Evolutionary conservation across 2,797 vertebrate genomes (phyloP).

Genomic region (Pseudomugil gertrudae): DNA sequence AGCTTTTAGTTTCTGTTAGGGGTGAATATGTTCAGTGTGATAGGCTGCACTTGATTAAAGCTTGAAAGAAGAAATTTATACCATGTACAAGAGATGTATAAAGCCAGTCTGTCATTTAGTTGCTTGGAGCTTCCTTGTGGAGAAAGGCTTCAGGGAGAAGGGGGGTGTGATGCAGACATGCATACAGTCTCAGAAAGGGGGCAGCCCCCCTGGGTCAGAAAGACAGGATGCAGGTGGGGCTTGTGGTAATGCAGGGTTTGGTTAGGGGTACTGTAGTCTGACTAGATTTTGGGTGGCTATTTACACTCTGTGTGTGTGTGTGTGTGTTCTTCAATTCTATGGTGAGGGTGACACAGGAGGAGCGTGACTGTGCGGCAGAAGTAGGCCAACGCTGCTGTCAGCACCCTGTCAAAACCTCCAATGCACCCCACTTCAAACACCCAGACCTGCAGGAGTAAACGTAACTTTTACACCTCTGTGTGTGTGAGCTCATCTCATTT

Average conservation of each 20-base stretch:
- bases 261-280: slow-evolving; percentile 39
- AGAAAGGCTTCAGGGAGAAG: slow-evolving; percentile 15
- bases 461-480: not conserved
- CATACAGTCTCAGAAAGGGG: not conserved
- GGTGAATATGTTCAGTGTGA: not conserved
- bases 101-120: slow-evolving; percentile 2
- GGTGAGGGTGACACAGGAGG: slow-evolving; percentile 37
- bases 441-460: slow-evolving; percentile 27
- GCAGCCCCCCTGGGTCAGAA: slow-evolving; percentile 18
- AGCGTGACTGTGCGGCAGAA: slow-evolving; percentile 57
- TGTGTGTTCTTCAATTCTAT: not conserved
- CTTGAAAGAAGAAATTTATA: not conserved
- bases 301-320: slow-evolving; percentile 6
- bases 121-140: slow-evolving; percentile 20
- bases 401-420: slow-evolving; percentile 50
- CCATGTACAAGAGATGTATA: not conserved
- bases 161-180: not conserved
- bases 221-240: slow-evolving; percentile 48
- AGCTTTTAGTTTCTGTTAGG: not conserved
- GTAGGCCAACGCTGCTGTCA: slow-evolving; percentile 66
- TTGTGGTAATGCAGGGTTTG: slow-evolving; percentile 44
- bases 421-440: slow-evolving; percentile 4
- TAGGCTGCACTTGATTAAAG: not conserved
- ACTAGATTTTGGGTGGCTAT: slow-evolving; percentile 26
- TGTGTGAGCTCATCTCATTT: not conserved